Conservation (phyloP, 2,113 vertebrate genomes). For the Zapornia atra region DNA sequence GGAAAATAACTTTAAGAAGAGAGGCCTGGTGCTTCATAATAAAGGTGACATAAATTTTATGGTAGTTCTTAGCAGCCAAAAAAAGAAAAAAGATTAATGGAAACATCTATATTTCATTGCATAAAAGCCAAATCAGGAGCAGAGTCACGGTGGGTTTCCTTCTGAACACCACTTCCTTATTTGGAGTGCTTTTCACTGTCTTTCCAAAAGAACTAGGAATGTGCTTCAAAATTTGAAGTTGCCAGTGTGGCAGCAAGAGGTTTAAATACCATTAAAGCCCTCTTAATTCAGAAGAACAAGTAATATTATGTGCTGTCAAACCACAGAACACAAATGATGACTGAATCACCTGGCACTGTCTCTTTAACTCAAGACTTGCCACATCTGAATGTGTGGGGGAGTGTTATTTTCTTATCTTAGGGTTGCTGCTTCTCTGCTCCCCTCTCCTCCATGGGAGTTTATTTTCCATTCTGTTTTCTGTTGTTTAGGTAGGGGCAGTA, state of each 20-base stretch:
- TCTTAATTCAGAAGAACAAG: background rate
- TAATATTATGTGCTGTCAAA: background rate
- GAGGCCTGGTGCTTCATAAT: background rate
- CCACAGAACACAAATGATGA: background rate
- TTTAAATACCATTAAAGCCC: background rate
- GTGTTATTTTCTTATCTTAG: background rate
- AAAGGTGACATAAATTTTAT: constrained; percentile 23
- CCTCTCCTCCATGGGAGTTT: background rate
- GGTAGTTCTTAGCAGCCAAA: background rate
- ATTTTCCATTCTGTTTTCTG: constrained; percentile 22
- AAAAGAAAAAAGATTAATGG: background rate
- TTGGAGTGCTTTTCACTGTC: background rate
- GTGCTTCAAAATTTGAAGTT: background rate
- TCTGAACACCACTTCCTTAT: background rate
- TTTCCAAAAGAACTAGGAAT: background rate
- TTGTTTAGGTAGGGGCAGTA: constrained; percentile 36
- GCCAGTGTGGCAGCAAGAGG: background rate
- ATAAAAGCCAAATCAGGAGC: background rate
- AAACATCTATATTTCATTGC: background rate
- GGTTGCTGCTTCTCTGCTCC: background rate
- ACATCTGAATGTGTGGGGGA: background rate
- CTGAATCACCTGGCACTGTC: constrained; percentile 17
- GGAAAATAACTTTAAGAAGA: constrained; percentile 30
- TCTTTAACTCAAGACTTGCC: background rate
- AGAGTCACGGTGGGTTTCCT: background rate